Conservation (phyloP, 2,888 invertebrate genomes). For the Conistra vaccinii region DNA sequence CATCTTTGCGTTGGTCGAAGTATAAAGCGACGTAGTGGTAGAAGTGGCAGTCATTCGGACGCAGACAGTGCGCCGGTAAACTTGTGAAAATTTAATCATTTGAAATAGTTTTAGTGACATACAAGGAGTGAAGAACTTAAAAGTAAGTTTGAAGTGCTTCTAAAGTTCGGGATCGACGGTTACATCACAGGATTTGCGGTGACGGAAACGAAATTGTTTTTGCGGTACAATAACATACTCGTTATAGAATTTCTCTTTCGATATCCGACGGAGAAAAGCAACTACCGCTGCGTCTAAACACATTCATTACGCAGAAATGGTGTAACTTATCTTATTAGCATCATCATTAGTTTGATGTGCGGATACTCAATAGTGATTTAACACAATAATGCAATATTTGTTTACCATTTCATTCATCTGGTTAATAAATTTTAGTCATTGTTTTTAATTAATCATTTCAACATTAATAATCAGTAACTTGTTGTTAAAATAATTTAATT, state of each 20-base stretch:
- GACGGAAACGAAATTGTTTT: conserved; percentile 35
- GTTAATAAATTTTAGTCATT: not conserved
- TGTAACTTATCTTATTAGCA: conserved; percentile 16
- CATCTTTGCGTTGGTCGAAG: conserved; percentile 88
- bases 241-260: conserved; percentile 56
- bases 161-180: conserved; percentile 27
- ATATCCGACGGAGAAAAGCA: conserved; percentile 52
- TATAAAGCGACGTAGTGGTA: conserved; percentile 88
- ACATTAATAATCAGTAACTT: not conserved
- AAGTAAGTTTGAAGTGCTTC: conserved; percentile 81
- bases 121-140: conserved; percentile 77
- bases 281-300: conserved; percentile 49
- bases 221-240: conserved; percentile 22
- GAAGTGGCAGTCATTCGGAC: conserved; percentile 87
- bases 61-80: conserved; percentile 86
- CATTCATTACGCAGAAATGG: conserved; percentile 37
- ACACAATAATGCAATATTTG: conserved; percentile 7
- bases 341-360: conserved; percentile 6
- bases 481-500: not conserved
- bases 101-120: conserved; percentile 76
- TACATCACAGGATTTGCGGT: conserved; percentile 64
- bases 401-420: not conserved
- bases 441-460: not conserved
- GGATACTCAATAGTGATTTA: conserved; percentile 29
- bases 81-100: conserved; percentile 80